These are phyloP conservation scores for Tribolium madens DNA, from an alignment of 1,140 invertebrate species.

Conservation along the genomic window DNA sequence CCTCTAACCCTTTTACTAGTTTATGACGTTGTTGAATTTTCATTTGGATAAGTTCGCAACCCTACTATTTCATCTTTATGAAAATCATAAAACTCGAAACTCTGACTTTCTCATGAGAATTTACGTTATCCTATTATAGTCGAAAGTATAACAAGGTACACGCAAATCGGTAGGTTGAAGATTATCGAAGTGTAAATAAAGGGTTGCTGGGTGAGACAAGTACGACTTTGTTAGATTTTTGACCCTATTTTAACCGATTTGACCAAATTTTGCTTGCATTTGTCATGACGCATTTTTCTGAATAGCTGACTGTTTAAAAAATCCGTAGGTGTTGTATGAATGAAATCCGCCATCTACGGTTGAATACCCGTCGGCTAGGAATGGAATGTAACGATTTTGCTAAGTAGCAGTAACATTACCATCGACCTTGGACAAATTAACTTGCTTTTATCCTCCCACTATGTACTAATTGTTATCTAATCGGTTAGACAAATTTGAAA, in stretches of 20 bases:
- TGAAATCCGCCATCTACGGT: neutral
- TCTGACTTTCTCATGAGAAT: slow-evolving; percentile 15
- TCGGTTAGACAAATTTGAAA: slow-evolving; percentile 2
- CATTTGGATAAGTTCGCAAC: neutral
- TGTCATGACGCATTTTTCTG: neutral
- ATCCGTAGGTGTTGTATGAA: neutral
- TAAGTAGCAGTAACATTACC: slow-evolving; percentile 22
- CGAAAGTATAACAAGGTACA: too few species aligned
- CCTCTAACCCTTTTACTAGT: neutral
- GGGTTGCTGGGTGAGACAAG: slow-evolving; percentile 7
- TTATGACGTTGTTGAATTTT: slow-evolving; percentile 1
- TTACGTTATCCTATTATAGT: neutral
- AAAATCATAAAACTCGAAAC: slow-evolving; percentile 5
- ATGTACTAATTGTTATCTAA: neutral
- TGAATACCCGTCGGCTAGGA: neutral
- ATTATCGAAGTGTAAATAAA: slow-evolving; percentile 34
- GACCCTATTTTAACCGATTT: neutral
- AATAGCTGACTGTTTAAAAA: too few species aligned
- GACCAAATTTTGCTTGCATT: neutral
- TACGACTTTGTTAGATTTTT: neutral
- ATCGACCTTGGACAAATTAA: slow-evolving; percentile 15
- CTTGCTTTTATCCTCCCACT: slow-evolving; percentile 2
- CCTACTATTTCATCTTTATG: neutral
- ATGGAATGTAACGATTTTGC: slow-evolving; percentile 36
- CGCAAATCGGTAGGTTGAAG: neutral